Evolutionary conservation across 2,888 invertebrate species (phyloP).

Genomic region (Euphydryas editha): DNA sequence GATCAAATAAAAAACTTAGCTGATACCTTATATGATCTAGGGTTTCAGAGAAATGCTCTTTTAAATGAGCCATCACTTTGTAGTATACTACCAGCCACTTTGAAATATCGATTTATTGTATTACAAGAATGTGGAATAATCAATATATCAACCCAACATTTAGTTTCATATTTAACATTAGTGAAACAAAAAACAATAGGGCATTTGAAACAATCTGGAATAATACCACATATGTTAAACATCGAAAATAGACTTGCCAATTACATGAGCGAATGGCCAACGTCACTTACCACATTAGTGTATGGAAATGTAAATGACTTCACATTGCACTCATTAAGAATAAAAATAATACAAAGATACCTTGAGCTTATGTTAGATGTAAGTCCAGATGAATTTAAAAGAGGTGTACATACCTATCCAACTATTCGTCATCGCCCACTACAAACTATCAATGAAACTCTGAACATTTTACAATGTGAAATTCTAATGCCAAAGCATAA

Average conservation of each 20-base stretch:
- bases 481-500: conserved; percentile 66
- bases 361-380: conserved; percentile 72
- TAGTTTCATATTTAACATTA: conserved; percentile 62
- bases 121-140: conserved; percentile 71
- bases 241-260: conserved; percentile 73
- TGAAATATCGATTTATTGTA: conserved; percentile 67
- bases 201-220: conserved; percentile 58
- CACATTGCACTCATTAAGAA: conserved; percentile 61
- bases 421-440: conserved; percentile 76
- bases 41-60: conserved; percentile 56
- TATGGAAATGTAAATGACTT: conserved; percentile 60
- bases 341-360: conserved; percentile 75
- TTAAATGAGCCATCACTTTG: conserved; percentile 64
- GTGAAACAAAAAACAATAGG: conserved; percentile 64
- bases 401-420: conserved; percentile 71
- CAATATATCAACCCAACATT: conserved; percentile 51
- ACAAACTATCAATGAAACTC: conserved; percentile 65
- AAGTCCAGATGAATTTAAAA: conserved; percentile 64
- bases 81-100: conserved; percentile 64
- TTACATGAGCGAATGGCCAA: conserved; percentile 77
- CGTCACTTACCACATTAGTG: conserved; percentile 71
- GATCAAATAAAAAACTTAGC: conserved; percentile 54
- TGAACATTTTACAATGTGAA: conserved; percentile 64
- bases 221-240: conserved; percentile 58
- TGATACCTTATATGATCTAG: conserved; percentile 58